phyloP scores from a whole-genome alignment of 2,113 vertebrate species.

The Muntiacus reevesi region DNA sequence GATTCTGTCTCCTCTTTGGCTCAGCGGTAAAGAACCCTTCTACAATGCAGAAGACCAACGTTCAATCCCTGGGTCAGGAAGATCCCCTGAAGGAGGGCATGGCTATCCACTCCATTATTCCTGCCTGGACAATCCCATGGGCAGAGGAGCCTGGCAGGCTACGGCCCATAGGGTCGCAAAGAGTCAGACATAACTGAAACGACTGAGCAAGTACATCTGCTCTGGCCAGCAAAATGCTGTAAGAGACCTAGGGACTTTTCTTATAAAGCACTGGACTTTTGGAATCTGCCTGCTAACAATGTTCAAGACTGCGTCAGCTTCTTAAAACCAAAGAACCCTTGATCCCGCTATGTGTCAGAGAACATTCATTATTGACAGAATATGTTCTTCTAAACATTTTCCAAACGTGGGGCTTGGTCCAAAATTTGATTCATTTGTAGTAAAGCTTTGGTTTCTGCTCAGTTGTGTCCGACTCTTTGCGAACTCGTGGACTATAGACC shows the following conservation, averaged over 20 bases:
- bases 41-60: background rate
- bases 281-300: background rate
- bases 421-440: background rate
- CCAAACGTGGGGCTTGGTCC: background rate
- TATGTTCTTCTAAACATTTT: background rate
- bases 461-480: background rate
- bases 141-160: background rate
- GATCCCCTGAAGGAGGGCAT: background rate
- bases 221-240: conserved; percentile 23
- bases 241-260: conserved; percentile 29
- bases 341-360: background rate
- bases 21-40: fast-evolving
- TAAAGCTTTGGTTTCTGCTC: background rate
- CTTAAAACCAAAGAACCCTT: background rate
- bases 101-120: background rate
- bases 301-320: background rate
- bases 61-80: background rate
- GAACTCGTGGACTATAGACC: background rate
- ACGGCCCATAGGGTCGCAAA: background rate
- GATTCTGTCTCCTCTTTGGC: conserved; percentile 1
- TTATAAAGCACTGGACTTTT: conserved; percentile 13
- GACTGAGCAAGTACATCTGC: background rate
- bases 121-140: background rate
- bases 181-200: background rate
- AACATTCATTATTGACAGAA: background rate